These are phyloP conservation scores for Nestor notabilis DNA, from an alignment of 2,113 vertebrate genomes.

Conservation along the genomic window DNA sequence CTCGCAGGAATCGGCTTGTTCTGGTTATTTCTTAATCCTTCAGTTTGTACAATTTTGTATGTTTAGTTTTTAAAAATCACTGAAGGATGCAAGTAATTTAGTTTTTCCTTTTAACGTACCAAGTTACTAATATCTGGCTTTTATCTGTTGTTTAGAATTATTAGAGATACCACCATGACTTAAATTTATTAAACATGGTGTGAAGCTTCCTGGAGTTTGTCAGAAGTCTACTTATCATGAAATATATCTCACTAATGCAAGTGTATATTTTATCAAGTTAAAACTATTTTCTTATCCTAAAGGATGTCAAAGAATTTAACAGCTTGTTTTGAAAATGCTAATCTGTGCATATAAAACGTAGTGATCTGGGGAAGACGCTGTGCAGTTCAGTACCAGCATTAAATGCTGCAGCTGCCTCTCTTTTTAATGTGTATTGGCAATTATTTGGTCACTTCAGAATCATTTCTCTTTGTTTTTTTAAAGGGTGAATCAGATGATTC, in stretches of 20 bases:
- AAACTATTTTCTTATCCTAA: neutral
- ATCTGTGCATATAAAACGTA: neutral
- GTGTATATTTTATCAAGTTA: neutral
- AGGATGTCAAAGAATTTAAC: neutral
- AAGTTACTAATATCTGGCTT: neutral
- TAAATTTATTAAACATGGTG: neutral
- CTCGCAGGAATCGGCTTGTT: neutral
- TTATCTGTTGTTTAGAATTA: neutral
- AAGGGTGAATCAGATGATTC: constrained; percentile 94
- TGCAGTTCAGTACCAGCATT: neutral
- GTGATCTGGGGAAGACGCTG: neutral
- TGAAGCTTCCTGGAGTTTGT: neutral
- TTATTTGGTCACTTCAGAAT: neutral
- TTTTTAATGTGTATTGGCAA: neutral
- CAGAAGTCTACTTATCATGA: neutral
- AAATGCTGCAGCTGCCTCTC: neutral
- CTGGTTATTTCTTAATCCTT: neutral
- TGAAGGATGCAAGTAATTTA: neutral
- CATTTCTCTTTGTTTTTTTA: neutral
- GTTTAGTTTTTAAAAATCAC: neutral
- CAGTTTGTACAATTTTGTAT: neutral
- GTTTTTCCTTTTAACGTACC: neutral
- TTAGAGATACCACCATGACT: neutral
- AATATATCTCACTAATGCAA: neutral
- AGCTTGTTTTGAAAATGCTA: neutral